phyloP scores from a whole-genome alignment of 2,888 invertebrate genomes.

The Pristionchus maxplancki region DNA sequence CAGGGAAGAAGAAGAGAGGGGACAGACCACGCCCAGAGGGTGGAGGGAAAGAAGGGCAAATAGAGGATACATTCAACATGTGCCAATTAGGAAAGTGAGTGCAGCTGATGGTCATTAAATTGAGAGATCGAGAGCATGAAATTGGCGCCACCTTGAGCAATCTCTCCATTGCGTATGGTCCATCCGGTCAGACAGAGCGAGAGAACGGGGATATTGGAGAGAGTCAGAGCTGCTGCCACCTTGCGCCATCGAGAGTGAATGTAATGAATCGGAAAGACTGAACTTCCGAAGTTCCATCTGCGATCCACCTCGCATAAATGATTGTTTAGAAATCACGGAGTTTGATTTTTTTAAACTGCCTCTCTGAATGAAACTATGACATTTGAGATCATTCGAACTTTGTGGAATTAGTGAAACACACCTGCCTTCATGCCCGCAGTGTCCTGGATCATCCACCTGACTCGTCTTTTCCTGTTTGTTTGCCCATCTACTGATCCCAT shows the following conservation, averaged over 20 bases:
- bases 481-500: background rate
- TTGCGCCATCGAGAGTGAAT: background rate
- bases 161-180: background rate
- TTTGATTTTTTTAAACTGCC: no score
- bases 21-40: background rate
- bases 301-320: no score
- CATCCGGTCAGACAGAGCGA: background rate
- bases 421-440: background rate
- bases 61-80: background rate
- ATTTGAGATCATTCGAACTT: no score
- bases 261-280: background rate
- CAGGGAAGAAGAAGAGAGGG: background rate
- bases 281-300: background rate
- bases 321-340: no score
- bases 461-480: no score
- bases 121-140: background rate
- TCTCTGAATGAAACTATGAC: no score
- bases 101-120: background rate
- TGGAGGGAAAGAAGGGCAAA: constrained; percentile 11
- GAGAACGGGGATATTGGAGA: background rate
- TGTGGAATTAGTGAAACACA: no score
- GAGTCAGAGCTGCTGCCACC: background rate
- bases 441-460: background rate
- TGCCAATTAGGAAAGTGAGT: background rate
- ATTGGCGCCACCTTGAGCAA: background rate